These are phyloP conservation scores for Physeter macrocephalus DNA, from an alignment of 2,113 vertebrate genomes.

Conservation along the genomic window DNA sequence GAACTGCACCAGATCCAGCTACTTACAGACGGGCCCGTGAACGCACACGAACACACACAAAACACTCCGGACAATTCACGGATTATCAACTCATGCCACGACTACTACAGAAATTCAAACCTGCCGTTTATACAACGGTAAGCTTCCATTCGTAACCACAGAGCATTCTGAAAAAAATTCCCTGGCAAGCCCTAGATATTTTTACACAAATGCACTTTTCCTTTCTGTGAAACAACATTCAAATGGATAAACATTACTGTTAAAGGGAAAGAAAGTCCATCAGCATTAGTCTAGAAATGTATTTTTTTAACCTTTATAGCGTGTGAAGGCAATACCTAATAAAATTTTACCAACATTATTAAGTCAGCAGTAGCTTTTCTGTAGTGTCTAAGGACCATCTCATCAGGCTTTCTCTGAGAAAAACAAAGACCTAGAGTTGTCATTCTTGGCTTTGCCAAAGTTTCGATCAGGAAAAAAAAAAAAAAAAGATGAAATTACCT, in stretches of 20 bases:
- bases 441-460: slow-evolving; percentile 13
- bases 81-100: slow-evolving; percentile 36
- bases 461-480: neutral
- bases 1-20: neutral
- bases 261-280: neutral
- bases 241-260: slow-evolving; percentile 34
- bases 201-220: slow-evolving; percentile 58
- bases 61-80: neutral
- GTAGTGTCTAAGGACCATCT: slow-evolving; percentile 15
- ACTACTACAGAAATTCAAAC: slow-evolving; percentile 51
- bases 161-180: slow-evolving; percentile 42
- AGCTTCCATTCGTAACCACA: slow-evolving; percentile 61
- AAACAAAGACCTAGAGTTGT: neutral
- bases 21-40: neutral
- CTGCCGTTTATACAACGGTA: slow-evolving; percentile 51
- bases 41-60: neutral
- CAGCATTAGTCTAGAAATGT: neutral
- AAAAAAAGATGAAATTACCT: neutral
- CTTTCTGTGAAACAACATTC: slow-evolving; percentile 31
- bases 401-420: slow-evolving; percentile 44
- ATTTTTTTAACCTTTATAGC: slow-evolving; percentile 19
- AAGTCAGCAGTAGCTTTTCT: slow-evolving; percentile 58
- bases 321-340: slow-evolving; percentile 47
- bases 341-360: slow-evolving; percentile 57
- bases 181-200: slow-evolving; percentile 39